Evolutionary conservation across 2,888 invertebrate species (phyloP), one percentile per base, ranked within the genome.

Genomic region (Gisinianus flammeolus): DNA sequence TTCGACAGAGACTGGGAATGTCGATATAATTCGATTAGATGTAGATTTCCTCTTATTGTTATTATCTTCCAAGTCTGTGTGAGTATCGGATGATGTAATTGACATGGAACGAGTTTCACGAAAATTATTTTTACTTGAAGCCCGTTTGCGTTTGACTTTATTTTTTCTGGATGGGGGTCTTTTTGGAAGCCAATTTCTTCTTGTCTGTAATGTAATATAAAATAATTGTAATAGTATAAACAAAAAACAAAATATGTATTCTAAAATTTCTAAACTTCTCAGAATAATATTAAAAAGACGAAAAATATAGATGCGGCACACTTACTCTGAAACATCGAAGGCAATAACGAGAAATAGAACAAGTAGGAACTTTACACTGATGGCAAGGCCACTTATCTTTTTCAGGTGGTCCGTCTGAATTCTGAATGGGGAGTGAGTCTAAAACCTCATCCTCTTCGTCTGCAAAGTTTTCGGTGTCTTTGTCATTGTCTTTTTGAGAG

Each of bases 151-250:
- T 44, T 12, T 44, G 8, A 12, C 74, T 79, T 81, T 73, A 69
- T 78, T 26, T 79, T 81, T 78, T 31, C 79, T 68, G 8, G 81
- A 76, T 78, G 62, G 56, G 28, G 83, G 82, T 16, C 83, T 70
- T 35, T 78, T 79, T 19, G 83, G 83, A 56, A 82, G 79, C 83
- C 83, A 83, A 56, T 79, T 80, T 19, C 83, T 73, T 5, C 82
- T 81, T 12, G 81, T 79, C 83, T 84, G 35, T 44, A 67, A 73
- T 10, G 22, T 64, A 22, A 44, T 58, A 62, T 35, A 64, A 31
- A 22, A 62, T n/a, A 26, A 56, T 28, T 16, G 56, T 8, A 71
- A 71, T 16, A 12, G 2, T 56, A 24, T 30, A 69, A 75, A 44
- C 19, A 4, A 2, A 44, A 44, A 4, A 70, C 22, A 56, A 68